Base-by-base conservation (phyloP, 35 echinoderm and acorn worm genomes). In the Chiridota heheva region DNA sequence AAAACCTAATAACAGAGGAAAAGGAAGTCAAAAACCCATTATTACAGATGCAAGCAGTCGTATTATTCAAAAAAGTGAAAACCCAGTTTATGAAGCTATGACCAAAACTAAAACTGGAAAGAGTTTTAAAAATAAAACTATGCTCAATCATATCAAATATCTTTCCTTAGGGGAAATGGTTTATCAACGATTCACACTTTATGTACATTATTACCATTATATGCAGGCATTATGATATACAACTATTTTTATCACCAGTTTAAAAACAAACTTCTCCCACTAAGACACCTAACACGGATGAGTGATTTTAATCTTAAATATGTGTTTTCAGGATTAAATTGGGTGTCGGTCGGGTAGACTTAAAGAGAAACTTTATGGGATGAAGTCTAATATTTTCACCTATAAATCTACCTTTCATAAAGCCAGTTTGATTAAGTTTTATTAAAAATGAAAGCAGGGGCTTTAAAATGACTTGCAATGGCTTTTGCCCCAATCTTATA, bases 361-460 rank as follows among this genome's bases (percentile, higher is more conserved):
- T 77, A 18, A 58, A 34, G 34, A 58, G 47, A 7, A 56, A 56
- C 51, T 56, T 34, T 10, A 29, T 51, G 12, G 58, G 27, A 13
- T 56, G 17, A 56, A 76, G 39, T 76, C 44, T 76, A 56, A 56
- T 7, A 31, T 76, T 76, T 76, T 76, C 72, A 18, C 72, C 72
- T 32, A 56, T 75, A 56, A 76, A 76, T 28, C 37, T 76, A 34
- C 46, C 46, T 76, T 76, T 76, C 13, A 76, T 24, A 76, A 76
- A 69, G 12, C 66, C 66, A 2, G 1, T 72, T 28, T 72, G 66
- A 5, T 69, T 5, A 12, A 38, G 66, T 37, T 8, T 10, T 5
- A 69, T 13, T 35, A 69, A 35, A 10, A 10, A 34, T 44, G 8
- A 42, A 44, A 43, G 15, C 2, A 72, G 12, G 10, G 12, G 10